A percentile compares a stretch with the other conserved stretches of the same genome.
These are phyloP conservation scores for Augochlora pura DNA, from an alignment of 1,140 invertebrate species.

Conservation along the genomic window DNA sequence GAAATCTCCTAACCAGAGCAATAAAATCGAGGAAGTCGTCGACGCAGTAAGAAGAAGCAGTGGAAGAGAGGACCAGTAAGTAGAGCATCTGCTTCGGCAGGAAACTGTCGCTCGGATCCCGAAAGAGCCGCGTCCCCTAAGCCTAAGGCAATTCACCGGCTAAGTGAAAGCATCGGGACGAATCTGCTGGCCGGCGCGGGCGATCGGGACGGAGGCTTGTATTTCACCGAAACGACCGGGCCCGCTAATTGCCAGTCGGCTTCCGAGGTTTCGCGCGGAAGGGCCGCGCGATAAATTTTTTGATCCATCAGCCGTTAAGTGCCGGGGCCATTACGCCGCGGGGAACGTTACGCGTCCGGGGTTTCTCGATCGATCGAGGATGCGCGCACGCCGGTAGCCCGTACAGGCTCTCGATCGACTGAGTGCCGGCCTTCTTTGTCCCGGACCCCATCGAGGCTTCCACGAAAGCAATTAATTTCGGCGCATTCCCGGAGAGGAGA, in stretches of 20 bases:
- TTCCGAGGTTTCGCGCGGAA: slow-evolving; percentile 22
- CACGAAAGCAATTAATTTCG: slow-evolving; percentile 65
- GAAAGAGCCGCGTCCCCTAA: background rate
- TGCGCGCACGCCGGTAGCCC: too few relatives aligned
- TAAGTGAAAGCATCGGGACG: background rate
- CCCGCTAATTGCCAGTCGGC: slow-evolving; percentile 37
- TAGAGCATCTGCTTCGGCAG: too few relatives aligned
- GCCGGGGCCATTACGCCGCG: slow-evolving; percentile 4
- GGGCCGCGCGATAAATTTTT: slow-evolving; percentile 41
- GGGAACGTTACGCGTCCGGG: background rate
- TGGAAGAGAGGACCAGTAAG: too few relatives aligned
- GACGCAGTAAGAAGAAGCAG: too few relatives aligned
- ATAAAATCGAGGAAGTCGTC: too few relatives aligned
- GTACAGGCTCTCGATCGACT: slow-evolving; percentile 12
- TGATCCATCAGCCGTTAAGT: slow-evolving; percentile 42
- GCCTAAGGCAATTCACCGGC: background rate
- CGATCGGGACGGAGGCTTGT: background rate
- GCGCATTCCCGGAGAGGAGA: slow-evolving; percentile 18
- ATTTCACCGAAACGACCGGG: slow-evolving; percentile 44
- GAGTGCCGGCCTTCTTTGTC: slow-evolving; percentile 56
- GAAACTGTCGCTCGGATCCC: too few relatives aligned
- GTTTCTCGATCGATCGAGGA: background rate
- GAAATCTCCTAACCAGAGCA: too few relatives aligned
- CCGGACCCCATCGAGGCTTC: slow-evolving; percentile 48
- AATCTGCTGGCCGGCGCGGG: background rate